Base-by-base conservation (phyloP, 2,888 invertebrate genomes). In the Caradrina clavipalpis region DNA sequence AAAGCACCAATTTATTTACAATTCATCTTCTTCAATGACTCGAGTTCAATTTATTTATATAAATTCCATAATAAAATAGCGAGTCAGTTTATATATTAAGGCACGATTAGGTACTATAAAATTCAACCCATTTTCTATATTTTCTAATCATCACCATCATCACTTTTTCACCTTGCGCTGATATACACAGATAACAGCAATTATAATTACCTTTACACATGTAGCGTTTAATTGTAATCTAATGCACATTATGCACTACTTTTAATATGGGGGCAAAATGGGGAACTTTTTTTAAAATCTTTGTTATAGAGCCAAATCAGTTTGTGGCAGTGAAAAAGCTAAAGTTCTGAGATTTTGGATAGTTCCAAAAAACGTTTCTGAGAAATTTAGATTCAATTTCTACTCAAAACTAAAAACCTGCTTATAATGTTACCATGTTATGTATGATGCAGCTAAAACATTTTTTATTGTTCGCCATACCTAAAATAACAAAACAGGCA, bases 61-160 rank as follows among this genome's bases (percentile, higher is more conserved):
- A 68, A 67, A 76, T 79, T 76, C 49, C 58, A 70, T 65, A 70
- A 57, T 66, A 71, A 75, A 69, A 70, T 70, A 82, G 53, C 50
- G 47, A 70, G 90, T 90, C 89, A 91, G 86, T 90, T 89, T 84
- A 87, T 84, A 88, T 84, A 87, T 80, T 93, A 94, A 95, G 93
- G 94, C 94, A 94, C 93, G 87, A 84, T 84, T 85, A 45, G 42
- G 42, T 5, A 75, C 79, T 85, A 80, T 83, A 87, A 81, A 79
- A 83, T 84, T 83, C 77, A 82, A 85, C 79, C 83, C 73, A 75
- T 83, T 83, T 76, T 82, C 35, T 49, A 42, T 69, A 58, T 68
- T 19, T 47, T 42, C 51, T 3, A 11, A 39, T 54, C 22, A 13
- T 19, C 13, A n/a, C 56, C 55, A n/a, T n/a, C n/a, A 83, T 87